Conservation (phyloP, 2,888 invertebrate species). For the Torymus tubicola region DNA sequence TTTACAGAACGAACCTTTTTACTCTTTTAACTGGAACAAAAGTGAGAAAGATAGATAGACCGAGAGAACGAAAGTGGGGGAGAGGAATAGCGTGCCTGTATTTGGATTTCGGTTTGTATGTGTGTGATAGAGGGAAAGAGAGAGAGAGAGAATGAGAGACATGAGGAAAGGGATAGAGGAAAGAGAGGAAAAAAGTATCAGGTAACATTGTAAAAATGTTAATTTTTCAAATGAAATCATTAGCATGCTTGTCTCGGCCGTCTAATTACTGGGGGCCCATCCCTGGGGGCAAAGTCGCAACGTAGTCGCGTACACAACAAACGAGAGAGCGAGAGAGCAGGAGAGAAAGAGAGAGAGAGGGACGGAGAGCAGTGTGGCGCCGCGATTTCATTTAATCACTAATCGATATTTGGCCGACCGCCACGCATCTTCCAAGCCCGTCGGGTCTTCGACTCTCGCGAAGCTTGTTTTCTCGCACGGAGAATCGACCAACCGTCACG, state of each 20-base stretch:
- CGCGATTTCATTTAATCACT: conserved; percentile 48
- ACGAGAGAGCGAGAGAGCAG: too few relatives aligned
- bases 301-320: too few relatives aligned
- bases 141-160: too few relatives aligned
- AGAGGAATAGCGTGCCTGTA: too few relatives aligned
- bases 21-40: background rate
- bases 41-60: background rate
- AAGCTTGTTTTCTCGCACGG: background rate
- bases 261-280: conserved; percentile 49
- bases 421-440: conserved; percentile 31
- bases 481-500: background rate
- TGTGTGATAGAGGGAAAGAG: too few relatives aligned
- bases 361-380: background rate
- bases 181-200: conserved; percentile 19
- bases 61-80: too few relatives aligned
- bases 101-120: too few relatives aligned
- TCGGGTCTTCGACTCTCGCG: background rate
- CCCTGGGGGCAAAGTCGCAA: background rate
- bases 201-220: conserved; percentile 54
- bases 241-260: conserved; percentile 44
- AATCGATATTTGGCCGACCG: conserved; percentile 55
- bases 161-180: background rate
- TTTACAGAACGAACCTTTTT: too few relatives aligned
- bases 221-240: conserved; percentile 57
- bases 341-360: background rate